phyloP scores from a whole-genome alignment of 1,140 invertebrate species.

The Euura saliciscinereae region DNA sequence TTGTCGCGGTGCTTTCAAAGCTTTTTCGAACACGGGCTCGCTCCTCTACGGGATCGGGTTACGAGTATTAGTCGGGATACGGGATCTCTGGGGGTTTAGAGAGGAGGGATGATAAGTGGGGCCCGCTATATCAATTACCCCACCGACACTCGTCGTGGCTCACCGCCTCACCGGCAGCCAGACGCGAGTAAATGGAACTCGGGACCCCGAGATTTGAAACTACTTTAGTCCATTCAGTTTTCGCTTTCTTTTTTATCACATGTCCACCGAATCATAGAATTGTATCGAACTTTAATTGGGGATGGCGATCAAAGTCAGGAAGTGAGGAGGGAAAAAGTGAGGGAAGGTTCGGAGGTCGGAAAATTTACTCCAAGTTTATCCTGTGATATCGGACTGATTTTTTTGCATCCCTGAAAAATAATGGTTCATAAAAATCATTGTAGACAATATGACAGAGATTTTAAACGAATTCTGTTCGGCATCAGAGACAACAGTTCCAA shows the following conservation, averaged over 20 bases:
- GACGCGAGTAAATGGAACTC: background rate
- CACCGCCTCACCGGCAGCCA: background rate
- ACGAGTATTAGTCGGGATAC: conserved; percentile 5
- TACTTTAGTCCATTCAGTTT: background rate
- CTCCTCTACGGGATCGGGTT: background rate
- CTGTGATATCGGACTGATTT: background rate
- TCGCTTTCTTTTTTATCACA: no score
- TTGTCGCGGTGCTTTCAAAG: background rate
- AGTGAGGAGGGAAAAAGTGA: background rate
- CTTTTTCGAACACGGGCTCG: background rate
- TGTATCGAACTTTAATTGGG: no score
- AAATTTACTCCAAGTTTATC: background rate
- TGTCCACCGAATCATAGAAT: no score
- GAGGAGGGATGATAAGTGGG: conserved; percentile 9
- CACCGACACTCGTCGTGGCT: background rate
- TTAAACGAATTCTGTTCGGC: background rate
- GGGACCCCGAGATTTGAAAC: background rate
- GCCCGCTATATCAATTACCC: conserved; percentile 26
- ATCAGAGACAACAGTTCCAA: background rate
- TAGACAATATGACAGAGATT: no score
- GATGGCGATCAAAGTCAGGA: background rate
- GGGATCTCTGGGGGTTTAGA: background rate
- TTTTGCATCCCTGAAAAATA: background rate
- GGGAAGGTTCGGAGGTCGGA: background rate
- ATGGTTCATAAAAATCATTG: no score